phyloP scores from a whole-genome alignment of 2,888 invertebrate species.

The Machimus atricapillus region DNA sequence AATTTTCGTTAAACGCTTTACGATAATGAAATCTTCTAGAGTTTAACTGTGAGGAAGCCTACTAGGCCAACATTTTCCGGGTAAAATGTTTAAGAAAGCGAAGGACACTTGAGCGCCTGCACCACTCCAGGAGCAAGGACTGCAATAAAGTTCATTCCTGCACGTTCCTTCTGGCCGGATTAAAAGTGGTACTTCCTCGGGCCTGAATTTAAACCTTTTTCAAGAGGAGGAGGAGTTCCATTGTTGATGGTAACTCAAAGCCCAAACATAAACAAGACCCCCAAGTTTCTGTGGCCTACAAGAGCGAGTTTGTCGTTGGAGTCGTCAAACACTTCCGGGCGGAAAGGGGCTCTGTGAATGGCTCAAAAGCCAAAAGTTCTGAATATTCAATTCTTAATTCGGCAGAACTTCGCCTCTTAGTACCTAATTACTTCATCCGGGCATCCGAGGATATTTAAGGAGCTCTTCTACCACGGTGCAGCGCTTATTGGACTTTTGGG shows the following conservation, averaged over 20 bases:
- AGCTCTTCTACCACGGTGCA: background rate
- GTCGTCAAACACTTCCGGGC: background rate
- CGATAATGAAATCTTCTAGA: background rate
- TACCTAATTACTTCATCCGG: conserved; percentile 3
- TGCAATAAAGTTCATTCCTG: background rate
- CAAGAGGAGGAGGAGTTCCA: background rate
- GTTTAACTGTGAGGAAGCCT: background rate
- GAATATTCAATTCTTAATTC: conserved; percentile 27
- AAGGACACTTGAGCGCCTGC: background rate
- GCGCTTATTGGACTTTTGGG: background rate
- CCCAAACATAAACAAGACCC: conserved; percentile 11
- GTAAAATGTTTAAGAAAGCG: background rate
- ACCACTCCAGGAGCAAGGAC: background rate
- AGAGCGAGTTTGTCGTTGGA: conserved; percentile 3
- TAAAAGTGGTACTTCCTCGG: background rate
- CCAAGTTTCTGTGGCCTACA: background rate
- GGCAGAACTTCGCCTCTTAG: background rate
- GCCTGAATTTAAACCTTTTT: background rate
- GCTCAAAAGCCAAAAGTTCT: conserved; percentile 1
- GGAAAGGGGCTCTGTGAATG: background rate
- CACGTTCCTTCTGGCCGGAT: background rate
- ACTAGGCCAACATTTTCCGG: background rate
- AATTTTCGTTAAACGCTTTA: conserved; percentile 13
- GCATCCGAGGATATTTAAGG: background rate
- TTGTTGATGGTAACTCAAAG: background rate